Base-by-base conservation (phyloP, 2,888 invertebrate species). In the Leptopilina syphax region DNA sequence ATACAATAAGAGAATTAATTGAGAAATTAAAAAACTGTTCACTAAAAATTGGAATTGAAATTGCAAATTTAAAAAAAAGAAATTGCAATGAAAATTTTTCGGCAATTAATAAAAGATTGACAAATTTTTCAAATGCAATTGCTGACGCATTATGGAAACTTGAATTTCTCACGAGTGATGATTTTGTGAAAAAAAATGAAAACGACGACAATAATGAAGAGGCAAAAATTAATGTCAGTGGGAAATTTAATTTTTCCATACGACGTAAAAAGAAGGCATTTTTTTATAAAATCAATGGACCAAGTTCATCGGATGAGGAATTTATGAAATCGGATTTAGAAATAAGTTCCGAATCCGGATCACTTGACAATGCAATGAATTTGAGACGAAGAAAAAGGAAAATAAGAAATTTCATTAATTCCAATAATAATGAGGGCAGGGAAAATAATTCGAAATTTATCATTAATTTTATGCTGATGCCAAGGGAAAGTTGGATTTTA, bases 401-500 rank as follows among this genome's bases (percentile, higher is more conserved):
- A 91, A 92, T 87, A 3, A 88, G 79, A 68, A 86, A 82, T 79
- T 24, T 57, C 0, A 13, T 63, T 13, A 77, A 92, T 92, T 63
- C 89, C 92, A 93, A 92, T 67, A 91, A 89, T 79, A 83, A 88
- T 12, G 83, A 89, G 3, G 85, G 89, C 10, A 92, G 91, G 70
- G 80, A 83, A 84, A 90, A 88, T 65, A 92, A 89, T 81, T 90
- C 90, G 0, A 86, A 86, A 41, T 93, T 94, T 86, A 93, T 95
- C 83, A 92, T 95, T 77, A 94, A 94, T 66, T 94, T 94, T 77
- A 95, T 97, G 96, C 90, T 97, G 77, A 95, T 96, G 9, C 94
- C 96, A 50, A 95, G 96, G 0, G 95, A 95, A 84, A 95, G 95
- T 83, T 92, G 97, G 67, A 95, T 97, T n/a, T 94, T 95, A 63